These are phyloP conservation scores for Synanthedon formicaeformis DNA, from an alignment of 2,888 invertebrate genomes.

Conservation along the genomic window DNA sequence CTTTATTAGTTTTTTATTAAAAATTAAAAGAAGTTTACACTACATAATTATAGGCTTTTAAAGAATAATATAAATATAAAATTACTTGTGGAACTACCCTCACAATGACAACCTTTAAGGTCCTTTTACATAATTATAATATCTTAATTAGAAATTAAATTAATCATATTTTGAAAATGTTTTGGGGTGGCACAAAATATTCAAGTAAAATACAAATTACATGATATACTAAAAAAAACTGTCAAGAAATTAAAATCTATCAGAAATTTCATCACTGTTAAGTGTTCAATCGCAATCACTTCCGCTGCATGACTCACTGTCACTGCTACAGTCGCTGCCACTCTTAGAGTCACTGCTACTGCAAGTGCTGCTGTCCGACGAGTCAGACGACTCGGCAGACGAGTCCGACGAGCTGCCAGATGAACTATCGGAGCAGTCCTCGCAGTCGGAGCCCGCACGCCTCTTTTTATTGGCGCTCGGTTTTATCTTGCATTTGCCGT, in stretches of 20 bases:
- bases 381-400: slow-evolving; percentile 37
- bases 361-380: slow-evolving; percentile 27
- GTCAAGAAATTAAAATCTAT: slow-evolving; percentile 2
- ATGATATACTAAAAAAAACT: neutral
- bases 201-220: neutral
- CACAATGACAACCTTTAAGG: too few species aligned
- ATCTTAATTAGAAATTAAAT: too few species aligned
- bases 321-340: slow-evolving; percentile 35
- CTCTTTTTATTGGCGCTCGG: slow-evolving; percentile 43
- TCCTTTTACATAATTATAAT: too few species aligned
- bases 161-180: too few species aligned
- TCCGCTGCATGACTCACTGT: slow-evolving; percentile 34
- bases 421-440: slow-evolving; percentile 38
- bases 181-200: too few species aligned
- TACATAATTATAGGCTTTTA: too few species aligned
- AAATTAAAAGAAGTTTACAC: too few species aligned
- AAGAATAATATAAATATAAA: too few species aligned
- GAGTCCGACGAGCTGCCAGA: slow-evolving; percentile 41
- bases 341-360: slow-evolving; percentile 40
- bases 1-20: too few species aligned
- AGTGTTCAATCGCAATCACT: slow-evolving; percentile 19
- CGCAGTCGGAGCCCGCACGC: slow-evolving; percentile 31
- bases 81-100: too few species aligned
- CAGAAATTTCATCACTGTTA: neutral
- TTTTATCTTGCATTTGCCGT: slow-evolving; percentile 40